Base-by-base conservation (phyloP, 2,797 vertebrate species). In the Microctenopoma lineatum region DNA sequence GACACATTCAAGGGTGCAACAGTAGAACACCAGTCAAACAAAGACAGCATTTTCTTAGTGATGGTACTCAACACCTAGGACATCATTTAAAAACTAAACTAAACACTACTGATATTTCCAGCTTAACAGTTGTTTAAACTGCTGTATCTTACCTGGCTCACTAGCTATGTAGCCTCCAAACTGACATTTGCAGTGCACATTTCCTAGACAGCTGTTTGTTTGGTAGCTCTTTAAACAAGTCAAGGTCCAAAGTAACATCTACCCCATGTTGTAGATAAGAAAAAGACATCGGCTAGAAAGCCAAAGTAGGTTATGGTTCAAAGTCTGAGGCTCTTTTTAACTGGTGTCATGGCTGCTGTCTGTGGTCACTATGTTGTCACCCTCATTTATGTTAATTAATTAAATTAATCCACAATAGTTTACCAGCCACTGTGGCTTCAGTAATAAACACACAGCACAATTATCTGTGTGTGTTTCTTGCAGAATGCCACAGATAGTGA, bases 241-340 rank as follows among this genome's bases (percentile, higher is more conserved):
- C 57, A 50, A 58, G 44, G 59, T 57, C 46, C 29, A 56, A 5
- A 1, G 25, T 21, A 0, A 71, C 51, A 46, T 29, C 7, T 15
- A 36, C 13, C 13, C 53, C 34, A 32, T 15, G 36, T 53, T 58
- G 10, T 44, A 70, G 69, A 77, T 50, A 68, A 83, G 66, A 50
- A 15, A 8, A 2, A 0, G 38, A 13, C 25, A 34, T 60, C 38
- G 27, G 41, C 34, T 1, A 21, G 1, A 56, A 18, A 48, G 70
- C 36, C 44, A 53, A 57, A 21, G 60, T 39, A 46, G 29, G 50
- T 47, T 12, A 2, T 0, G 2, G 58, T 52, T 70, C 53, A 66
- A 34, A 58, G 56, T 70, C 64, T 71, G 57, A 41, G 18, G 25
- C 32, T 66, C 13, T 38, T 61, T 50, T 32, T 32, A 7, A 6